Percentiles rank a stretch among this genome's conserved stretches.
Evolutionary conservation across 1,140 invertebrate genomes (phyloP).

Genomic region (Bombus superbus): DNA sequence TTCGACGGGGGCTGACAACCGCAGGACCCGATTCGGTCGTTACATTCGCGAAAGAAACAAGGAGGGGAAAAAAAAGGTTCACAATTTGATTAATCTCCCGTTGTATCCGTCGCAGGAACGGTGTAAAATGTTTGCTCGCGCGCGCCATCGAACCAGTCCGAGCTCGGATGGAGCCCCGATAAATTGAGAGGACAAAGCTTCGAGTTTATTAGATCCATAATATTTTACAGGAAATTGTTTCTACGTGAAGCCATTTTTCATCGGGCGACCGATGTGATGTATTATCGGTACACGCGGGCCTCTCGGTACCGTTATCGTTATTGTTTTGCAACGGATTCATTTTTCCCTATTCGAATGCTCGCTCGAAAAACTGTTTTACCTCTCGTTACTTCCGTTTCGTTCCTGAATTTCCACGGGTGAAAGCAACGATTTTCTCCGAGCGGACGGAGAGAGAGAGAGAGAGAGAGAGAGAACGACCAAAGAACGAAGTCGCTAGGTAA

Average conservation of each 20-base stretch:
- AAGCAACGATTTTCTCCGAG: not conserved
- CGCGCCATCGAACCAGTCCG: not conserved
- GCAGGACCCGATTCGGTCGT: not conserved
- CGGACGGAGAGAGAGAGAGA: not conserved
- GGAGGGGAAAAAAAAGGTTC: constrained; percentile 14
- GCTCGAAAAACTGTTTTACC: not conserved
- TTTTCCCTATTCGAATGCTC: not conserved
- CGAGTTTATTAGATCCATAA: constrained; percentile 60
- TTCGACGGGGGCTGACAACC: constrained; percentile 11
- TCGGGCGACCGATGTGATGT: constrained; percentile 21
- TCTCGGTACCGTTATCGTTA: constrained; percentile 38
- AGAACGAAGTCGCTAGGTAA: not conserved
- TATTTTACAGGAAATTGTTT: constrained; percentile 54
- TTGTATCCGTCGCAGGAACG: constrained; percentile 34
- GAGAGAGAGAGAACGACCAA: not conserved
- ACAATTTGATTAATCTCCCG: constrained; percentile 56
- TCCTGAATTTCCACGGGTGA: not conserved
- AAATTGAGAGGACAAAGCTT: constrained; percentile 44
- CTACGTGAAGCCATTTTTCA: constrained; percentile 27
- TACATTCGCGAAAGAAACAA: not conserved
- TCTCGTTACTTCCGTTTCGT: not conserved
- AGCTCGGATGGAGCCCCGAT: constrained; percentile 31
- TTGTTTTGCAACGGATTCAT: constrained; percentile 45
- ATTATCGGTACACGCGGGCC: not conserved
- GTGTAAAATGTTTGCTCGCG: constrained; percentile 52